Conservation (phyloP, 2,113 vertebrate species). For the Rhea americana region DNA sequence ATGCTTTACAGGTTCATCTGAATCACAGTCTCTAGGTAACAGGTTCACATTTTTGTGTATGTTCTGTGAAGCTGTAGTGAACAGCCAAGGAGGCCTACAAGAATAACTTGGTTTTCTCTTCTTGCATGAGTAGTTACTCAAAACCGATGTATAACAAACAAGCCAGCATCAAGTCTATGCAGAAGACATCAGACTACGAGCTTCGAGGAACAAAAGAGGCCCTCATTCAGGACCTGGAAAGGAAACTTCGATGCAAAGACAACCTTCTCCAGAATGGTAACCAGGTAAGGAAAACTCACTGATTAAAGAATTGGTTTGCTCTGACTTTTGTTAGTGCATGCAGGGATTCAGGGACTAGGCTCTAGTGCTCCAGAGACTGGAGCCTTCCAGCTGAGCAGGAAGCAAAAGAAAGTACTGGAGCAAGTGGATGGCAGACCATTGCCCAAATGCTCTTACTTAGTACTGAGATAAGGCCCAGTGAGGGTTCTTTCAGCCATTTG, state of each 20-base stretch:
- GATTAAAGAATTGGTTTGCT: background rate
- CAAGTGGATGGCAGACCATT: background rate
- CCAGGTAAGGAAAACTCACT: slow-evolving; percentile 80
- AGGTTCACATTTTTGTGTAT: background rate
- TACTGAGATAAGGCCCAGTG: background rate
- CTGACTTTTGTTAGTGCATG: fast-evolving
- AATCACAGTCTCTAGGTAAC: background rate
- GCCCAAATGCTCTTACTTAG: background rate
- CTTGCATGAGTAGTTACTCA: slow-evolving; percentile 76
- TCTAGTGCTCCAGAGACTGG: background rate
- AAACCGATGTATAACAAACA: slow-evolving; percentile 86
- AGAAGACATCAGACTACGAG: slow-evolving; percentile 87
- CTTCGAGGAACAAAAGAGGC: slow-evolving; percentile 96
- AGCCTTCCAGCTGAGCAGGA: background rate
- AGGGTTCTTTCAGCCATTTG: background rate
- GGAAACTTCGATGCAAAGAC: slow-evolving; percentile 91
- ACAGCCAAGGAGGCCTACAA: background rate
- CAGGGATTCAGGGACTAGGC: background rate
- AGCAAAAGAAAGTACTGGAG: background rate
- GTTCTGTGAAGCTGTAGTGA: background rate
- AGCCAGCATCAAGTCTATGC: slow-evolving; percentile 74
- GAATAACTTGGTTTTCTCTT: slow-evolving; percentile 31
- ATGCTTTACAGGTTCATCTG: background rate
- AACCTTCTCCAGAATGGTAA: slow-evolving; percentile 85
- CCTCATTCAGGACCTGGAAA: slow-evolving; percentile 94